Evolutionary conservation across 2,797 vertebrate species (phyloP).

Genomic region (Hypotaenidia philippensis): DNA sequence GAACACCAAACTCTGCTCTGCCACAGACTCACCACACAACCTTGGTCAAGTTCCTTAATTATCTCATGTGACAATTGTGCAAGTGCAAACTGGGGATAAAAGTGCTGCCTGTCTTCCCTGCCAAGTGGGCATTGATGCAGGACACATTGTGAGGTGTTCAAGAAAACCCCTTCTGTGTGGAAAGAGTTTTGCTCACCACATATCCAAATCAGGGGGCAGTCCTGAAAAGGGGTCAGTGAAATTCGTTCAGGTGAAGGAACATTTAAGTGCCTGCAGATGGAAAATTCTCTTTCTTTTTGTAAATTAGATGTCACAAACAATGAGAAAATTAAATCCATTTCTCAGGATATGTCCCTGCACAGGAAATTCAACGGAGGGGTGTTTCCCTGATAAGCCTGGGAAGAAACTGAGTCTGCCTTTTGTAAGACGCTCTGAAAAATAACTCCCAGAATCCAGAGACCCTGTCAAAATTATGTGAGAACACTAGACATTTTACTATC

Average conservation of each 20-base stretch:
- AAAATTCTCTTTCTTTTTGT: slow-evolving; percentile 2
- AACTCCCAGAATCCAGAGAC: slow-evolving; percentile 37
- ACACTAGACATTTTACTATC: slow-evolving; percentile 26
- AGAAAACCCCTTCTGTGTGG: background rate
- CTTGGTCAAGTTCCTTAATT: background rate
- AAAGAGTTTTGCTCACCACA: background rate
- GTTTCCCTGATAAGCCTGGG: slow-evolving; percentile 54
- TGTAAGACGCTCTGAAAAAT: slow-evolving; percentile 23
- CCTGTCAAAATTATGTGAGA: slow-evolving; percentile 56
- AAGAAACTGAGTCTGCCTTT: slow-evolving; percentile 57
- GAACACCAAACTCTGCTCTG: background rate
- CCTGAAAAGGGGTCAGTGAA: background rate
- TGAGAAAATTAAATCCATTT: slow-evolving; percentile 1
- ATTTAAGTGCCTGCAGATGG: background rate
- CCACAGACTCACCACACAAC: background rate
- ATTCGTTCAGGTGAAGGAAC: background rate
- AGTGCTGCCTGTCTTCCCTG: background rate
- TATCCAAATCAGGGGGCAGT: background rate
- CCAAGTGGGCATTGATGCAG: background rate
- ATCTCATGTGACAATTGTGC: background rate
- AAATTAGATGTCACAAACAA: slow-evolving; percentile 19
- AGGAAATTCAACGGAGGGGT: slow-evolving; percentile 36
- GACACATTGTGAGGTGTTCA: background rate
- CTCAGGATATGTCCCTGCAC: slow-evolving; percentile 35
- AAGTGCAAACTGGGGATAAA: background rate